Percentiles rank a stretch among this genome's conserved stretches.
Evolutionary conservation across 2,113 vertebrate species (phyloP).

Genomic region (Brachypodius melanocephalos): DNA sequence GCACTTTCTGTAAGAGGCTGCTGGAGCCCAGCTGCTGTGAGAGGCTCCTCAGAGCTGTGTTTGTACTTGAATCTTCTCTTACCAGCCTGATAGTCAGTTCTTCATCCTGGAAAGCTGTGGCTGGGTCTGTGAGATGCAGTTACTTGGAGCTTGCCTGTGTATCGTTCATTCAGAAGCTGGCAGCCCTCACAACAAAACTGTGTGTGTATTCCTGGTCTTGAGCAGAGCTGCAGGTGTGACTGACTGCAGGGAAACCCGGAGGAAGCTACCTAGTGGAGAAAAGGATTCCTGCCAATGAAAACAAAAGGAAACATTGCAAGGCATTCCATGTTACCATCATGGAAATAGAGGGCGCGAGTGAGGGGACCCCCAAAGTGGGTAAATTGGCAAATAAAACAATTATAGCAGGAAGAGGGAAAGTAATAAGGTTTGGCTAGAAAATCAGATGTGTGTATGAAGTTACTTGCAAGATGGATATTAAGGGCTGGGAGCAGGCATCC

Average conservation of each 20-base stretch:
- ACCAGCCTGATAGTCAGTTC: neutral
- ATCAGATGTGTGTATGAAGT: neutral
- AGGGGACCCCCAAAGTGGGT: neutral
- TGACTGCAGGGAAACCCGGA: neutral
- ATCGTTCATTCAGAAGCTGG: neutral
- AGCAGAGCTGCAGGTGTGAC: neutral
- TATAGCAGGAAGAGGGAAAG: neutral
- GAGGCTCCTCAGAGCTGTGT: neutral
- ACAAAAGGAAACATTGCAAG: neutral
- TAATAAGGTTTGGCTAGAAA: neutral
- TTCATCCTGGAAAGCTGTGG: neutral
- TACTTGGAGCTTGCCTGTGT: neutral
- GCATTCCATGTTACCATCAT: neutral
- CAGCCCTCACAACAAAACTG: neutral
- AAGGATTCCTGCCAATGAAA: neutral
- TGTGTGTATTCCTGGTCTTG: neutral
- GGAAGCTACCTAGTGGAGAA: neutral
- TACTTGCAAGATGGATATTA: neutral
- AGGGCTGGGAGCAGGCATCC: neutral
- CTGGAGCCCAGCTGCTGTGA: neutral
- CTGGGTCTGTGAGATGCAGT: neutral
- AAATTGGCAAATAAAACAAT: neutral
- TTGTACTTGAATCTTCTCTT: neutral
- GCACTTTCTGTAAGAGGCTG: neutral
- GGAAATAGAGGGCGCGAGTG: neutral